Base-by-base conservation (phyloP, 2,888 invertebrate species). In the Thera britannica region DNA sequence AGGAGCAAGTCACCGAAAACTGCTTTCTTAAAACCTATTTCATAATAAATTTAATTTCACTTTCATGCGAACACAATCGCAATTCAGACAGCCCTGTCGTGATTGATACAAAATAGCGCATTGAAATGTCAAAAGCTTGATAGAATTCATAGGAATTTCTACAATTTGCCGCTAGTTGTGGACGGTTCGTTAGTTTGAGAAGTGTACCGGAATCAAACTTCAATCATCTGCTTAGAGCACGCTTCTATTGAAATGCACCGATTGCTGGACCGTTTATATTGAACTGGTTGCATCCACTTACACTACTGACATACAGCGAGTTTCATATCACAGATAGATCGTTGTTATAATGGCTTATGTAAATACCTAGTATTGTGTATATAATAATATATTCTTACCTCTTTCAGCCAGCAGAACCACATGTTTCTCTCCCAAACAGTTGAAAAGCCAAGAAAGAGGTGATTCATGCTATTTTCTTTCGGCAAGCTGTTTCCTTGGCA, bases 401-500 rank as follows among this genome's bases (percentile, higher is more conserved):
- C 94, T 84, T 94, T 94, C 7, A 96, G 84, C 96, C 96, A 96
- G 75, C 89, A 88, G 72, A 94, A 94, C 96, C 96, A 96, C 80
- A 96, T 90, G 75, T 95, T 95, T 76, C 96, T 90, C 80, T 96
- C 96, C 95, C 95, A 95, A 71, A 95, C 90, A 55, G 95, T 94
- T 74, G 94, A 94, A 84, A 96, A 96, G 61, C 96, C 96, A 2
- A 96, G 91, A 79, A 95, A 96, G 57, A 96, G 87, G 77, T 95
- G 95, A 77, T 94, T 93, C 70, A 84, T 78, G 54, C 80, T 82
- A 67, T 82, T 82, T 67, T 90, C 92, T 68, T 86, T 83, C 8
- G 79, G 76, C 49, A 81, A 74, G 70, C 77, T 78, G 81, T 86
- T 92, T 66, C 88, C 86, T 77, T 88, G 89, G 75, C 84, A 83